Conservation (phyloP, 2,113 vertebrate genomes). For the Vicugna pacos region DNA sequence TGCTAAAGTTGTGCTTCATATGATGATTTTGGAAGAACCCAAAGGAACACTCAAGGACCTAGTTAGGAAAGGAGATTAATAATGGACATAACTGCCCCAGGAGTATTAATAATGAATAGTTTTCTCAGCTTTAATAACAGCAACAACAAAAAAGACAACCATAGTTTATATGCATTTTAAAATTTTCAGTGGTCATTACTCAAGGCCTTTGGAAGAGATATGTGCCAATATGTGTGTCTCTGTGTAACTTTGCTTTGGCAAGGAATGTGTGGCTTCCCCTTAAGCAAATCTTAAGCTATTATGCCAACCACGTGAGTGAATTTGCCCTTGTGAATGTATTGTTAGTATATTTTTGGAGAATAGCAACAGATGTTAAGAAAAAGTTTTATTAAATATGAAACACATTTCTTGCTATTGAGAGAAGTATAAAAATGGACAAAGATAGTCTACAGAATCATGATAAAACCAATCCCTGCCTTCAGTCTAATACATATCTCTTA, state of each 20-base stretch:
- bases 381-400: neutral
- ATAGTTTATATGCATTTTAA: neutral
- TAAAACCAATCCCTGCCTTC: neutral
- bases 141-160: neutral
- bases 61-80: neutral
- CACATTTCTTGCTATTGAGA: neutral
- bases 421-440: neutral
- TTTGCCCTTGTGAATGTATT: neutral
- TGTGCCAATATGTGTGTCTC: too few species aligned
- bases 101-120: neutral
- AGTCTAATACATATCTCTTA: neutral
- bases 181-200: neutral
- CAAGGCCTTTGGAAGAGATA: neutral
- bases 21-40: neutral
- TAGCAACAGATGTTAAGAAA: neutral
- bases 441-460: neutral
- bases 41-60: neutral
- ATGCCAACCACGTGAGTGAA: accelerated
- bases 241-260: neutral
- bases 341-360: neutral
- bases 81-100: neutral
- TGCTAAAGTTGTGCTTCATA: neutral
- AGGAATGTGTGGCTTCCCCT: accelerated
- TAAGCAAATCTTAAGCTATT: too few species aligned
- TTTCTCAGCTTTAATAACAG: neutral